Base-by-base conservation (phyloP, 1,140 invertebrate genomes). In the Hypothenemus hampei region DNA sequence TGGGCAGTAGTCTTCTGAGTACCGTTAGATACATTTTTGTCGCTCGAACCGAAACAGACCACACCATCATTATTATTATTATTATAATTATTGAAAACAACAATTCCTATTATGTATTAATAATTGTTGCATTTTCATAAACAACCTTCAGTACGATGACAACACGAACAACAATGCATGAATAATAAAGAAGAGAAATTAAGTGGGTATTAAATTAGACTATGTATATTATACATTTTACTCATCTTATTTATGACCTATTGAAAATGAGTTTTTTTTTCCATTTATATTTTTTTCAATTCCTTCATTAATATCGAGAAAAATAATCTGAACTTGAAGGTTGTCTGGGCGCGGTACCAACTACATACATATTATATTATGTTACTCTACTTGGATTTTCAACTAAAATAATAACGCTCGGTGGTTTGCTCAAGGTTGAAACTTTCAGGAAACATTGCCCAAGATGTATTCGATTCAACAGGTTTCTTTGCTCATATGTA, bases 401-500 rank as follows among this genome's bases (percentile, higher is more conserved):
- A 8, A 45, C 13, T 11, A 22, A 16, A 29, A 45, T 16, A 45
- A 45, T 45, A 45, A n/a, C 22, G 24, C 22, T 22, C 16, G 26
- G 26, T 37, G 35, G 2, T 16, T 37, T 16, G 8, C 10, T 45
- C 43, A 45, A 45, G 43, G 43, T 16, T 24, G 43, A 26, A 45
- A 45, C 24, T 26, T 45, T 45, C 43, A 45, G 43, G 43, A 45
- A 45, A 45, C 19, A 20, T 45, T 45, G 19, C 43, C 22, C 39
- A 41, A 41, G 39, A 37, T 10, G 35, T 37, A n/a, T n/a, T n/a
- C n/a, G n/a, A n/a, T n/a, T n/a, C n/a, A n/a, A n/a, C n/a, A n/a
- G n/a, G n/a, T n/a, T n/a, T n/a, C n/a, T n/a, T n/a, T n/a, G n/a
- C n/a, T n/a, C n/a, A n/a, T n/a, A n/a, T n/a, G n/a, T n/a, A n/a